Base-by-base conservation (phyloP, 2,888 invertebrate species). In the Caenorhabditis japonica region DNA sequence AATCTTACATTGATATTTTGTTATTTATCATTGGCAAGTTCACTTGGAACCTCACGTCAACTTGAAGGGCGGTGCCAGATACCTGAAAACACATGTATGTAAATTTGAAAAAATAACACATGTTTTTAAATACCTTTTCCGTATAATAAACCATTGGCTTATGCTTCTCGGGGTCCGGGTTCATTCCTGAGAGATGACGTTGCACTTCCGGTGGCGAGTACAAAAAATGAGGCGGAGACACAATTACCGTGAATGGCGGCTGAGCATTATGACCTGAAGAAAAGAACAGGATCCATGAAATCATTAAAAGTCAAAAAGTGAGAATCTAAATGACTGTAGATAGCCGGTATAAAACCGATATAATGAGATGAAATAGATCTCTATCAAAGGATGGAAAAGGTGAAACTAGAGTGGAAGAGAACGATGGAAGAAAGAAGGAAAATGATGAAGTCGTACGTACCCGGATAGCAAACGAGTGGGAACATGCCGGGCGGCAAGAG, bases 221-320 rank as follows among this genome's bases (percentile, higher is more conserved):
- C 13, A 76, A 64, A 60, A 80, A 83, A 52, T 83, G 81, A 2
- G 83, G 83, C 15, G 83, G 60, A 13, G 83, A 79, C 30, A 76
- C 75, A 10, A 83, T 33, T 30, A 81, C 71, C 4, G 69, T 70
- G 53, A 83, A 83, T 13, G 83, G 83, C 33, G 83, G 60, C 23
- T 51, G 46, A 43, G 71, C 38, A 23, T 61, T 56, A 44, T 70
- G 66, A 47, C 81, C 80, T 81, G 44, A 49, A 68, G 61, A 52
- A 47, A 49, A 47, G 5, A 52, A 51, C n/a, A n/a, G n/a, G n/a
- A n/a, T n/a, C n/a, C n/a, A n/a, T n/a, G n/a, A n/a, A n/a, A n/a
- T n/a, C n/a, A n/a, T n/a, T n/a, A n/a, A n/a, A n/a, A n/a, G n/a
- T n/a, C n/a, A n/a, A n/a, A n/a, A n/a, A n/a, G n/a, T n/a, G n/a